Conservation (phyloP, 2,113 vertebrate genomes). For the Syngnathus floridae region DNA sequence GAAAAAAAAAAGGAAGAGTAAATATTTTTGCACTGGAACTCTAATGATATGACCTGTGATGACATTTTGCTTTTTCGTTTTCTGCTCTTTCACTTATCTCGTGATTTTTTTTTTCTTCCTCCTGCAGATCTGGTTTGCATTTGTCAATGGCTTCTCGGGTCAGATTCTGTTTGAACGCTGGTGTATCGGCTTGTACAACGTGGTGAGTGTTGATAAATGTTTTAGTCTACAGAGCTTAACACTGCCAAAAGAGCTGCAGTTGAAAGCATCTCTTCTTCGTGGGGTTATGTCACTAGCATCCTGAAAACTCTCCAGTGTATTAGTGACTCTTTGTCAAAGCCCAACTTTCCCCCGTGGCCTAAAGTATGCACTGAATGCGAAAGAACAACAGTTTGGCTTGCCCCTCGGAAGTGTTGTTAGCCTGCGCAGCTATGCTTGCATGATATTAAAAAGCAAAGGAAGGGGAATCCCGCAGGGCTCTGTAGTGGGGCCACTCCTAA, state of each 20-base stretch:
- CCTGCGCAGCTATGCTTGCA: slow-evolving; percentile 42
- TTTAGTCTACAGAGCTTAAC: slow-evolving; percentile 35
- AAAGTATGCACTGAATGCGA: slow-evolving; percentile 65
- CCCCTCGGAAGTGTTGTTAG: slow-evolving; percentile 54
- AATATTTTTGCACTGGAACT: not conserved
- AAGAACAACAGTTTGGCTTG: slow-evolving; percentile 62
- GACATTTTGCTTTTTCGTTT: not conserved
- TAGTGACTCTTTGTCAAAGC: slow-evolving; percentile 67
- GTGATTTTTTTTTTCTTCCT: slow-evolving; percentile 34
- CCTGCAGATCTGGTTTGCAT: slow-evolving; percentile 96
- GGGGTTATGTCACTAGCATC: slow-evolving; percentile 57
- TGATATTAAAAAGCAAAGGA: slow-evolving; percentile 54
- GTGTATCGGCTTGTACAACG: slow-evolving; percentile 98
- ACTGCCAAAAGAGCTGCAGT: slow-evolving; percentile 12
- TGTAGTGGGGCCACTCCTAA: slow-evolving; percentile 53
- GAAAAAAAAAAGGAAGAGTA: not conserved
- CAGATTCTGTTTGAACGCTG: slow-evolving; percentile 98
- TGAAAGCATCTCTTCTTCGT: slow-evolving; percentile 46
- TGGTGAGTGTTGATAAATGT: slow-evolving; percentile 77
- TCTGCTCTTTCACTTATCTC: slow-evolving; percentile 19
- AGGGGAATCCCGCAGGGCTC: slow-evolving; percentile 54
- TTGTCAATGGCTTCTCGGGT: slow-evolving; percentile 97
- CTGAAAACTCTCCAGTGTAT: slow-evolving; percentile 63
- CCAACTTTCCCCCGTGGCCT: slow-evolving; percentile 57
- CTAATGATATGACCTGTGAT: not conserved